phyloP scores from a whole-genome alignment of 2,113 vertebrate genomes.

The Dolichallabes microphthalmus region DNA sequence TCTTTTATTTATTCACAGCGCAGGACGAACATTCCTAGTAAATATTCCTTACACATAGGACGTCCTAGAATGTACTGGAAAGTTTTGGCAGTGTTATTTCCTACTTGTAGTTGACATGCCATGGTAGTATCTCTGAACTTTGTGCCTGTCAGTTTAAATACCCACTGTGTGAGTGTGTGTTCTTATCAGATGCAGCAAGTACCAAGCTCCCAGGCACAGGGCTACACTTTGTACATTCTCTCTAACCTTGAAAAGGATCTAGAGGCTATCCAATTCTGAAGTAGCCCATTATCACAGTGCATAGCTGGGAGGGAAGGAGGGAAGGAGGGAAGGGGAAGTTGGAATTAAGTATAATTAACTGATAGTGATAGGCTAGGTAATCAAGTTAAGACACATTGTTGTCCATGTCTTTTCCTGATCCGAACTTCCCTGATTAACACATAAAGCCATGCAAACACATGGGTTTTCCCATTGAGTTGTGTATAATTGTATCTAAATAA shows the following conservation, averaged over 20 bases:
- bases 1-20: no score
- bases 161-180: background rate
- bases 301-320: conserved; percentile 37
- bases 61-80: background rate
- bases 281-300: conserved; percentile 29
- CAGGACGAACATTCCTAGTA: background rate
- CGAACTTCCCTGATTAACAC: conserved; percentile 29
- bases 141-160: background rate
- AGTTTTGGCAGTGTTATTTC: background rate
- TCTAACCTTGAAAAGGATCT: conserved; percentile 35
- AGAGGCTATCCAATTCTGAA: conserved; percentile 35
- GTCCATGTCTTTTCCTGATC: background rate
- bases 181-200: conserved; percentile 26
- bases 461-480: background rate
- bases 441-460: conserved; percentile 31
- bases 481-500: background rate
- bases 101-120: background rate
- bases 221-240: conserved; percentile 27
- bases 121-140: background rate
- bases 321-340: background rate
- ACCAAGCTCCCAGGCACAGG: conserved; percentile 11
- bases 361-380: conserved; percentile 41
- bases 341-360: conserved; percentile 41
- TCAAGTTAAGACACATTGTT: conserved; percentile 30
- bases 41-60: background rate